Percentiles rank a stretch among this genome's conserved stretches.
Conservation (phyloP, 2,797 vertebrate genomes). For the Spondyliosoma cantharus region DNA sequence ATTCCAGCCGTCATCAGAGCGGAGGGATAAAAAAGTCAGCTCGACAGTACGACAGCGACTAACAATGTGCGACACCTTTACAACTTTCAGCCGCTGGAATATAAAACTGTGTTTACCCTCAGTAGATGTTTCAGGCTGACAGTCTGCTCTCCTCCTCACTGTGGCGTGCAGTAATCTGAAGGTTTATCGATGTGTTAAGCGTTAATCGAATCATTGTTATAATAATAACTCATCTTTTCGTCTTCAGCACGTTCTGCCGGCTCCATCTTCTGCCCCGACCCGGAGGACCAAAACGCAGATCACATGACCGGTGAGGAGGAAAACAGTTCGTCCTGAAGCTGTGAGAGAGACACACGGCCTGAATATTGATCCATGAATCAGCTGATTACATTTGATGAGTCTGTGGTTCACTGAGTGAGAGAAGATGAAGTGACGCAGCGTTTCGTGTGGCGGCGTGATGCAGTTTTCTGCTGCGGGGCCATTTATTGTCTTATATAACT, state of each 20-base stretch:
- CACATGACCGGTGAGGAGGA: conserved; percentile 68
- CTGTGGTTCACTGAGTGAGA: neutral
- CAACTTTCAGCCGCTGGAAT: too few relatives aligned
- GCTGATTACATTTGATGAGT: neutral
- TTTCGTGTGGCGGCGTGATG: neutral
- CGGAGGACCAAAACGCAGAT: conserved; percentile 51
- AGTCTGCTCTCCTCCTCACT: neutral
- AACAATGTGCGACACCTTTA: too few relatives aligned
- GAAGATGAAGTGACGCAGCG: neutral
- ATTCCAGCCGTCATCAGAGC: too few relatives aligned
- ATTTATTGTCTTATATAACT: neutral
- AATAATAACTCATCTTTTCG: neutral
- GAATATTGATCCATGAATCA: neutral
- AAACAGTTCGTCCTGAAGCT: neutral
- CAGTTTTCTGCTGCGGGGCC: too few relatives aligned
- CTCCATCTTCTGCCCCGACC: conserved; percentile 72
- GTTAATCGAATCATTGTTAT: neutral
- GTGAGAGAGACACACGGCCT: neutral
- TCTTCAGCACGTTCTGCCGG: conserved; percentile 54
- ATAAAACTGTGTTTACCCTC: too few relatives aligned
- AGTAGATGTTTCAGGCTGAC: too few relatives aligned
- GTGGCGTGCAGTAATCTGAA: neutral
- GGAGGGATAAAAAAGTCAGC: too few relatives aligned
- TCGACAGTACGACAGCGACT: too few relatives aligned
- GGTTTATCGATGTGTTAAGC: neutral